Evolutionary conservation across 2,888 invertebrate species (phyloP), one percentile per base, ranked within the genome.

Genomic region (Cistogaster globosa): DNA sequence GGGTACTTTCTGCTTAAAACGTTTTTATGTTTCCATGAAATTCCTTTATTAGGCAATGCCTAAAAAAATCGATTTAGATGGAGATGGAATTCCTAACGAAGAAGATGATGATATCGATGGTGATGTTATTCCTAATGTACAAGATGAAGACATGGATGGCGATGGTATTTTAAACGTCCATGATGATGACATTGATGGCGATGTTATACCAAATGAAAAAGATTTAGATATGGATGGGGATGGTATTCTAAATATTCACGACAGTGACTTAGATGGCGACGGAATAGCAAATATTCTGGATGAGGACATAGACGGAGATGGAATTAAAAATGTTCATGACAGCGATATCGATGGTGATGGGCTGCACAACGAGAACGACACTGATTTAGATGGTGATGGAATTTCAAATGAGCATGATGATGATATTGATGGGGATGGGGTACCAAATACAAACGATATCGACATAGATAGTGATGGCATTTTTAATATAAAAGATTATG

Each of bases 201-300:
- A 91, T 85, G 89, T 88, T 8, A 88, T 90, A 58, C 89, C 89
- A 0, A 91, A 90, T 42, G 87, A 87, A 36, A 86, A 87, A 7
- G 83, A 83, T n/a, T 79, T 79, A 83, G 90, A 90, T 58, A 88
- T 87, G 68, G 91, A 89, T 85, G 90, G 89, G 9, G 93, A 91
- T 87, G 93, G 93, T 89, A 91, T 92, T 91, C 93, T 93, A 90
- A 92, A 93, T 91, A 93, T 93, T 90, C 93, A 92, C 87, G 92
- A 93, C 83, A 92, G 92, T 51, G 88, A 89, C 14, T 89, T 88
- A 69, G 86, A 84, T 45, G 89, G 86, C 9, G 87, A 78, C 9
- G 87, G 86, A 6, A 68, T 90, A 57, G 93, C 92, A 92, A 94
- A 94, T 93, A 91, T 84, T 48, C 87, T 87, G 63, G 87, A 86